These are phyloP conservation scores for Rhimphoctona megacephalus DNA, from an alignment of 2,888 invertebrate genomes.

Conservation along the genomic window DNA sequence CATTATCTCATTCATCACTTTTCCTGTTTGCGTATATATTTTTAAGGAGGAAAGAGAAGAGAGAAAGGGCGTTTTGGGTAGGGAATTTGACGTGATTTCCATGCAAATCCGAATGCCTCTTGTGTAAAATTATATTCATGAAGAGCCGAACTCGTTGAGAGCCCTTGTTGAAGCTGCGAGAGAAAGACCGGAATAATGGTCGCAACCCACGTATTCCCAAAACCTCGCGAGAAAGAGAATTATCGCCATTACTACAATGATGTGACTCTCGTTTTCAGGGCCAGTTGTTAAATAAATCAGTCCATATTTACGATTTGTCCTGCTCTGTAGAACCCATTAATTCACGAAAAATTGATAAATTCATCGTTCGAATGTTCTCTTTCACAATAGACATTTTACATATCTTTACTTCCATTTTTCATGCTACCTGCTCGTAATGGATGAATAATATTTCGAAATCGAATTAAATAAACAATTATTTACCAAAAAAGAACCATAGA, in stretches of 20 bases:
- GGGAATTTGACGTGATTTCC: constrained; percentile 69
- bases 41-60: constrained; percentile 25
- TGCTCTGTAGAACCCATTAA: not conserved
- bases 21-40: constrained; percentile 10
- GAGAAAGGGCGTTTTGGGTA: constrained; percentile 25
- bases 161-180: constrained; percentile 20
- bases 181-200: constrained; percentile 26
- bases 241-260: constrained; percentile 36
- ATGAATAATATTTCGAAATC: not conserved
- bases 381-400: not conserved
- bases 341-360: not conserved
- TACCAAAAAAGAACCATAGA: not conserved
- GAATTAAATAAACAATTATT: not conserved
- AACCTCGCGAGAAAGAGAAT: constrained; percentile 28
- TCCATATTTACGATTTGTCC: not conserved
- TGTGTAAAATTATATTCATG: constrained; percentile 66
- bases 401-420: not conserved
- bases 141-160: constrained; percentile 47
- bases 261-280: constrained; percentile 32
- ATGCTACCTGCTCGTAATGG: not conserved
- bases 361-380: not conserved
- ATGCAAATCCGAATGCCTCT: constrained; percentile 71
- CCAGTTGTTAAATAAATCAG: constrained; percentile 1
- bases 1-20: constrained; percentile 46
- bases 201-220: constrained; percentile 4